These are phyloP conservation scores for Cetonia aurata DNA, from an alignment of 2,888 invertebrate genomes.

Conservation along the genomic window DNA sequence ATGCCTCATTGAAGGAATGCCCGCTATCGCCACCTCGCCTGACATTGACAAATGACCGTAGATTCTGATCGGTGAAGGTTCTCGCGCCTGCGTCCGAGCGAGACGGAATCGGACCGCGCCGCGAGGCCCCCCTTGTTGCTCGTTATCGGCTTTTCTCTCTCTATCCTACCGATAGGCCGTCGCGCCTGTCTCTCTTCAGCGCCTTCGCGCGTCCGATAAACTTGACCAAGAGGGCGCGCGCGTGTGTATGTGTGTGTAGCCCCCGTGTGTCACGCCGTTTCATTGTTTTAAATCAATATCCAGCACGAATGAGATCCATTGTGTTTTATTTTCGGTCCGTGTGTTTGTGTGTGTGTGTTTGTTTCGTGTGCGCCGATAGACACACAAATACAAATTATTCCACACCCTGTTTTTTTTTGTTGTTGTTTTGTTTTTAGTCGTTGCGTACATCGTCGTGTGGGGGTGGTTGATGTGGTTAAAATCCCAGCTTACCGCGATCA, in stretches of 20 bases:
- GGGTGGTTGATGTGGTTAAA: neutral
- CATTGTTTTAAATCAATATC: conserved; percentile 63
- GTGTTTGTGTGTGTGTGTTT: neutral
- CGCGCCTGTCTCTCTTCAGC: neutral
- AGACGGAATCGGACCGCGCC: conserved; percentile 8
- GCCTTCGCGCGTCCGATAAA: conserved; percentile 55
- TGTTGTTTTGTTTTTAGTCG: neutral
- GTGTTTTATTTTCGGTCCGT: conserved; percentile 22
- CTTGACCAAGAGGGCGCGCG: conserved; percentile 53
- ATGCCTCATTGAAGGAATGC: conserved; percentile 64
- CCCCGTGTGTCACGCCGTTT: conserved; percentile 45
- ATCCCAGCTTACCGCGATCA: neutral
- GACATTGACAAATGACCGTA: conserved; percentile 85
- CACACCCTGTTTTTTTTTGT: conserved; percentile 53
- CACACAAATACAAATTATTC: conserved; percentile 39
- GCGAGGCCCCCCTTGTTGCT: neutral
- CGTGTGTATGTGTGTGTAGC: conserved; percentile 25
- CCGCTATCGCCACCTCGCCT: conserved; percentile 68
- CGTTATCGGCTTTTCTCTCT: neutral
- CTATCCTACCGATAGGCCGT: neutral
- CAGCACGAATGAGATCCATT: conserved; percentile 29
- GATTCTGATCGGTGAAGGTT: conserved; percentile 80
- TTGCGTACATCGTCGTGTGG: neutral
- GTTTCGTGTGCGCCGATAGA: conserved; percentile 4
- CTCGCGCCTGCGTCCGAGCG: conserved; percentile 52